phyloP scores from a whole-genome alignment of 2,888 invertebrate species.

The Cabera pusaria region DNA sequence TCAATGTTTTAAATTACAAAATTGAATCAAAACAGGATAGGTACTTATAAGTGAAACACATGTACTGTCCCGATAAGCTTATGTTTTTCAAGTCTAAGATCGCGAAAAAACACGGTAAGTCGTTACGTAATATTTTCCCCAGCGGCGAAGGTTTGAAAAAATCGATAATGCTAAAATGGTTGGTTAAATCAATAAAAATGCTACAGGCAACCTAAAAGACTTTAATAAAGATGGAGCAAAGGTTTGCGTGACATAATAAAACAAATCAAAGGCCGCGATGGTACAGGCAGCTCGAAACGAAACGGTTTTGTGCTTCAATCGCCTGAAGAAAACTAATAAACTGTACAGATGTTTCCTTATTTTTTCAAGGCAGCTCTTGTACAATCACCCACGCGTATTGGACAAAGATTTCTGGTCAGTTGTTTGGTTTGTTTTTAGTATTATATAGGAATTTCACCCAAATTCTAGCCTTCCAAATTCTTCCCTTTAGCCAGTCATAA shows the following conservation, averaged over 20 bases:
- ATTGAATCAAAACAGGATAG: too few relatives aligned
- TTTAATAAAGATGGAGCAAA: constrained; percentile 30
- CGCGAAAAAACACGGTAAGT: too few relatives aligned
- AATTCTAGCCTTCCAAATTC: too few relatives aligned
- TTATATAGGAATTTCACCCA: too few relatives aligned
- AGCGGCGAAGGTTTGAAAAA: neutral
- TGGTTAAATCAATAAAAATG: constrained; percentile 50
- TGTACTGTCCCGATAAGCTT: too few relatives aligned
- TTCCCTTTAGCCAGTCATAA: too few relatives aligned
- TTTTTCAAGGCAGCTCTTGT: neutral
- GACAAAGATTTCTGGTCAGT: too few relatives aligned
- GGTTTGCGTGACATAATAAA: constrained; percentile 53
- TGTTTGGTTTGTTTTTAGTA: neutral
- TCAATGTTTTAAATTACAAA: too few relatives aligned
- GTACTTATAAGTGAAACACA: too few relatives aligned
- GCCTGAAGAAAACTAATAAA: constrained; percentile 7
- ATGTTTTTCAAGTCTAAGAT: too few relatives aligned
- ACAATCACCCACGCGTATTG: too few relatives aligned
- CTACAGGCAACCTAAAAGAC: constrained; percentile 30
- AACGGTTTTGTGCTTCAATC: constrained; percentile 49
- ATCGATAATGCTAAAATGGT: constrained; percentile 10
- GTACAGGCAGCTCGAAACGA: constrained; percentile 53
- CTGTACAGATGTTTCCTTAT: neutral
- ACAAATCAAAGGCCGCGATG: constrained; percentile 58
- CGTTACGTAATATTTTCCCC: too few relatives aligned